Base-by-base conservation (phyloP, 2,113 vertebrate genomes). In the Gobiocypris rarus region DNA sequence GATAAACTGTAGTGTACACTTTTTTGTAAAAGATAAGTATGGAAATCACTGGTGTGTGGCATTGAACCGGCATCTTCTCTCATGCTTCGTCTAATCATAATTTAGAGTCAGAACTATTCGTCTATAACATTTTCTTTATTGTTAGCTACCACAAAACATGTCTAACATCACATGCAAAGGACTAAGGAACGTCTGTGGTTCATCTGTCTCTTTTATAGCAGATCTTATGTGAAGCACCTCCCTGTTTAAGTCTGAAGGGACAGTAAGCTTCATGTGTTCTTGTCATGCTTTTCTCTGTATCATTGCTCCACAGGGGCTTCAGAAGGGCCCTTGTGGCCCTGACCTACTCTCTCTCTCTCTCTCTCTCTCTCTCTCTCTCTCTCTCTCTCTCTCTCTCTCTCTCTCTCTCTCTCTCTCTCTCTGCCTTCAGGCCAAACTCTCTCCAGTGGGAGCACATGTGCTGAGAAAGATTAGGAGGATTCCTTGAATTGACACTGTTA, bases 401-500 rank as follows among this genome's bases (percentile, higher is more conserved):
- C 34, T 8, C 34, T 81, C 26, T 34, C 34, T 61, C 83, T 34
- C 34, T 61, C 83, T 86, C 79, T 86, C 78, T 84, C 58, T 86
- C 75, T 73, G 70, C 84, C 58, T 31, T 80, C 15, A 84, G 82
- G 67, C 69, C 88, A 56, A 87, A 26, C 71, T 87, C 34, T 8
- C 34, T 81, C 26, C 28, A 75, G 19, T 86, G 73, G 63, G 63
- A 67, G 75, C 79, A 86, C 52, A 6, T 13, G 26, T 6, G 14
- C 84, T 78, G 3, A 67, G 63, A 86, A 80, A 56, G 48, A 34
- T 59, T 82, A 74, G 75, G 82, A 88, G 17, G 1, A 5, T 87
- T 90, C 81, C 85, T 81, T 45, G 86, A 89, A 90, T 87, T 43
- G 63, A 11, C 71, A 84, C 69, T 65, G 3, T 34, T 80, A 86